Conservation (phyloP, 2,888 invertebrate species). For the Tetramorium bicarinatum region DNA sequence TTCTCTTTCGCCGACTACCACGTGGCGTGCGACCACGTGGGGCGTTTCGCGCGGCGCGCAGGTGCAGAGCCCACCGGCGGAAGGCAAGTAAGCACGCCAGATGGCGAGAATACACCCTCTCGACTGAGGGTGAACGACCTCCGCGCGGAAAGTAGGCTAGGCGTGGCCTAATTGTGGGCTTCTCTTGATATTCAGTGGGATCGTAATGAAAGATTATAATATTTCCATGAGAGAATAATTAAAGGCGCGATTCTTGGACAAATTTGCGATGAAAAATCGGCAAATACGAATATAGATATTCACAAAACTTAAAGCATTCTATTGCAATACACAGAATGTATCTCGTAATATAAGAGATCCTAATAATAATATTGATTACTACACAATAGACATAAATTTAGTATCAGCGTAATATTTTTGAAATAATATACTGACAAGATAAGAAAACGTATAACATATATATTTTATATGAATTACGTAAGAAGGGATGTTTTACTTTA, state of each 20-base stretch:
- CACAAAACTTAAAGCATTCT: not conserved
- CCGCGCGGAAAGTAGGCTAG: slow-evolving; percentile 76
- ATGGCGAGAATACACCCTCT: slow-evolving; percentile 66
- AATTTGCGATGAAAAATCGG: not conserved
- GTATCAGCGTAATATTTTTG: not conserved
- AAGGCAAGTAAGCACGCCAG: slow-evolving; percentile 60
- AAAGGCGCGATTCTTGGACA: not conserved
- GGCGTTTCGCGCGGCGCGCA: slow-evolving; percentile 70
- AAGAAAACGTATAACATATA: not conserved
- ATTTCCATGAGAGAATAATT: slow-evolving; percentile 17
- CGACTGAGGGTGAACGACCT: slow-evolving; percentile 75
- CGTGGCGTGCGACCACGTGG: slow-evolving; percentile 81
- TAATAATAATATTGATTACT: not conserved
- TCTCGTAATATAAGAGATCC: not conserved
- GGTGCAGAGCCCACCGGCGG: slow-evolving; percentile 71
- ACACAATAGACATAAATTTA: not conserved
- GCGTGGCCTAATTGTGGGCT: slow-evolving; percentile 79
- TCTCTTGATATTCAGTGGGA: slow-evolving; percentile 58
- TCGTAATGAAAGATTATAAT: slow-evolving; percentile 42
- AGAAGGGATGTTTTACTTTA: not conserved
- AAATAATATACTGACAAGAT: not conserved
- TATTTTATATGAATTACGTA: not conserved
- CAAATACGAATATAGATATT: not conserved
- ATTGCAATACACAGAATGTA: not conserved
- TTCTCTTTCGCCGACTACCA: slow-evolving; percentile 76